Base-by-base conservation (phyloP, 2,113 vertebrate genomes). In the Nycticryphes semicollaris region DNA sequence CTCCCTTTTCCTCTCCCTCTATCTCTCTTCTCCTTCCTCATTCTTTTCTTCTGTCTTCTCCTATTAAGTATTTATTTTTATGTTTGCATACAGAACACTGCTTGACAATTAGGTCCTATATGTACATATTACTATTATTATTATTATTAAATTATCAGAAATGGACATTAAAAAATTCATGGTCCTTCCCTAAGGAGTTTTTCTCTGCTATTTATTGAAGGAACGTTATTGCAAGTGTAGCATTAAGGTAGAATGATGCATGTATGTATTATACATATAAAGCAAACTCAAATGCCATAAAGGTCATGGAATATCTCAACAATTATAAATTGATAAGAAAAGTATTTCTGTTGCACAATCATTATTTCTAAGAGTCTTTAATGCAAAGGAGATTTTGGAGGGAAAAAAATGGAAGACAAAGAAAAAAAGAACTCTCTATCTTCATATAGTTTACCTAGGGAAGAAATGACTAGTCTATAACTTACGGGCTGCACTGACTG, bases 81-180 rank as follows among this genome's bases (percentile, higher is more conserved):
- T 33, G 47, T 21, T 57, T 86, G 22, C 14, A 45, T 54, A 25
- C 16, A 41, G 66, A 90, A 62, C 10, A 35, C 7, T 45, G 21
- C 5, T 27, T 63, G 54, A 51, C 12, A 78, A 31, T 9, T 37
- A 85, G 18, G 21, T 83, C 35, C 22, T 48, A 22, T 19, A 70
- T 19, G 7, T n/a, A 23, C 12, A 0, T 28, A 8, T 10, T 41
- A 4, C 19, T 54, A 8, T 6, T 13, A 28, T 2, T 48, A 39
- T 4, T 67, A 25, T 25, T 41, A 39, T 23, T 50, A 51, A 24
- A 24, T 30, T 66, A 54, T 41, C 20, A 59, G 39, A 74, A 78
- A 60, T 10, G 2, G 33, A 20, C 22, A 54, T 31, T 73, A 60
- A 82, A 60, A 25, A 87, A 68, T 35, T 47, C 9, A 60, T 25